These are phyloP conservation scores for Eristalinus aeneus DNA, from an alignment of 2,888 invertebrate species.

Conservation along the genomic window DNA sequence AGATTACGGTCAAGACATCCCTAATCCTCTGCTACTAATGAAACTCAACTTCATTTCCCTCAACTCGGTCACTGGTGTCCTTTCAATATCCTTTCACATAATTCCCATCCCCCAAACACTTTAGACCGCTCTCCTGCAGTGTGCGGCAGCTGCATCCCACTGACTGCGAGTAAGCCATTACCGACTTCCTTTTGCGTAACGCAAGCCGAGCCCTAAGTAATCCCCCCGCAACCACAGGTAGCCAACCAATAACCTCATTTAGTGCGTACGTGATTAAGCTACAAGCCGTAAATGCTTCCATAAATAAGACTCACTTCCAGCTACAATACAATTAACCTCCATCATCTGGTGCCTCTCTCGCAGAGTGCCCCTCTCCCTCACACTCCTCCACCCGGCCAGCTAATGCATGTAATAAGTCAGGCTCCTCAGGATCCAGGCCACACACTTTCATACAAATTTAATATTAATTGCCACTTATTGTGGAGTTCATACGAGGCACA, in stretches of 20 bases:
- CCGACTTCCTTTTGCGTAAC: background rate
- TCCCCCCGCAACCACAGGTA: background rate
- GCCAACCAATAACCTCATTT: background rate
- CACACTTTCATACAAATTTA: background rate
- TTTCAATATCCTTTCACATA: background rate
- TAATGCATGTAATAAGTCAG: background rate
- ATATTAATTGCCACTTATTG: slow-evolving; percentile 3
- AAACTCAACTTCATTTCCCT: background rate
- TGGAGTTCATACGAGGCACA: background rate
- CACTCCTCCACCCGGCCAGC: background rate
- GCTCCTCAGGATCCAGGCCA: background rate
- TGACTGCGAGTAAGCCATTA: background rate
- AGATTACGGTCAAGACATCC: background rate
- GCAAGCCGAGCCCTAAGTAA: background rate
- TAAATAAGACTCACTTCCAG: background rate
- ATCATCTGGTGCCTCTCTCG: background rate
- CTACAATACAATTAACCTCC: background rate
- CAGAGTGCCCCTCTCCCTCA: background rate
- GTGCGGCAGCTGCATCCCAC: background rate
- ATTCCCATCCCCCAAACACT: background rate
- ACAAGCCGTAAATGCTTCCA: background rate
- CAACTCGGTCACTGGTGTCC: background rate
- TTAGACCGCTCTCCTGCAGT: background rate
- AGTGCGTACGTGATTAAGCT: background rate
- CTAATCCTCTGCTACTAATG: background rate